A percentile compares a stretch with the other conserved stretches of the same genome.
These are phyloP conservation scores for Adelosebastes latens DNA, from an alignment of 2,797 vertebrate genomes.

Conservation along the genomic window DNA sequence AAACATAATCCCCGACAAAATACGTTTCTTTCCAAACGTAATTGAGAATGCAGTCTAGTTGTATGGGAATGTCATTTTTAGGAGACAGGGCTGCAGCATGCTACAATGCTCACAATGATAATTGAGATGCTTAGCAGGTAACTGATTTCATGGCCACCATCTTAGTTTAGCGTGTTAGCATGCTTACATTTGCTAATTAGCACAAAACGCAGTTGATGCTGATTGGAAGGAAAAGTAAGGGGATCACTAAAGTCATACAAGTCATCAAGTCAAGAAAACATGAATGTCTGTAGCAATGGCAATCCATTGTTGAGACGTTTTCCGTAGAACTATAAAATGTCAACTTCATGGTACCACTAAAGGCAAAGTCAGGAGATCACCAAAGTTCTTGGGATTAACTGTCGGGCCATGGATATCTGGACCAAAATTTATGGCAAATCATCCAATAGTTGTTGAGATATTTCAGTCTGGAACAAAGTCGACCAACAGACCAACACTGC, in stretches of 20 bases:
- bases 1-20: too few relatives aligned
- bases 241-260: neutral
- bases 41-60: too few relatives aligned
- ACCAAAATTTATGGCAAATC: neutral
- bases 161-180: neutral
- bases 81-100: neutral
- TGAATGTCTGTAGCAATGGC: neutral
- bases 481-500: neutral
- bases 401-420: neutral
- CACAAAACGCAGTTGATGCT: neutral
- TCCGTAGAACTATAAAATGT: neutral
- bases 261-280: neutral
- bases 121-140: neutral
- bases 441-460: neutral
- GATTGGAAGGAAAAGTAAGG: neutral
- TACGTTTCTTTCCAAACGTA: fast-evolving
- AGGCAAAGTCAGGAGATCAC: neutral
- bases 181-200: neutral
- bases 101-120: neutral
- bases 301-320: neutral
- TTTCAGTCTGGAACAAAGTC: neutral
- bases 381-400: neutral
- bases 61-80: too few relatives aligned
- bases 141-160: neutral
- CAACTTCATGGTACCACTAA: neutral